Base-by-base conservation (phyloP, 92 coral and sea anemone species). In the Montipora capitata region DNA sequence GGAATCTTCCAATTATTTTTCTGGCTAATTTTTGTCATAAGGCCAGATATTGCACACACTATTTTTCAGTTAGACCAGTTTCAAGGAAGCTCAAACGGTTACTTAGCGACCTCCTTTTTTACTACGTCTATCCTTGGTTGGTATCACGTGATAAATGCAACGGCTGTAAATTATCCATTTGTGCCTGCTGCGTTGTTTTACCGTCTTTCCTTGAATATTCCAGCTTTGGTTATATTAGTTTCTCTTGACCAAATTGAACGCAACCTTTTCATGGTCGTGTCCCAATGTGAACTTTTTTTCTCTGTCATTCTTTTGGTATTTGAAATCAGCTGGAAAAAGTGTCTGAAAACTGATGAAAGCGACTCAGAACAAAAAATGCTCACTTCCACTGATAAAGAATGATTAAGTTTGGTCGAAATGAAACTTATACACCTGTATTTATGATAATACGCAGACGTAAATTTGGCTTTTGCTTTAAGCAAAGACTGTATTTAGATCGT, bases 121-220 rank as follows among this genome's bases (percentile, higher is more conserved):
- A 79, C 91, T 10, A 58, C 41, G 54, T 87, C 88, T n/a, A 59
- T 91, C 7, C 90, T 87, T 15, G 94, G 91, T 10, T 57, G 61
- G 85, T 87, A 78, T 67, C 92, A 80, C 76, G 79, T 91, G 58
- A 45, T 45, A 58, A 91, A 80, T 51, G 91, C 91, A 14, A 75
- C 75, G 40, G 18, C 75, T 65, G 88, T 57, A 13, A 86, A 79
- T 49, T 75, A 61, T 51, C 52, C 94, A 2, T 38, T 74, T 54
- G 81, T 75, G 11, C 57, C 84, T 10, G 92, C 88, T 2, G 68
- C 94, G 10, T 17, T 91, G 56, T 87, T 87, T 35, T 91, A 91
- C 71, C 94, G 94, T n/a, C 15, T 91, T 4, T 48, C 81, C 52
- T 45, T 91, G 16, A 76, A 10, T 43, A 58, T 87, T 43, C 94